Evolutionary conservation across 2,113 vertebrate genomes (phyloP).

Genomic region (Picathartes gymnocephalus): DNA sequence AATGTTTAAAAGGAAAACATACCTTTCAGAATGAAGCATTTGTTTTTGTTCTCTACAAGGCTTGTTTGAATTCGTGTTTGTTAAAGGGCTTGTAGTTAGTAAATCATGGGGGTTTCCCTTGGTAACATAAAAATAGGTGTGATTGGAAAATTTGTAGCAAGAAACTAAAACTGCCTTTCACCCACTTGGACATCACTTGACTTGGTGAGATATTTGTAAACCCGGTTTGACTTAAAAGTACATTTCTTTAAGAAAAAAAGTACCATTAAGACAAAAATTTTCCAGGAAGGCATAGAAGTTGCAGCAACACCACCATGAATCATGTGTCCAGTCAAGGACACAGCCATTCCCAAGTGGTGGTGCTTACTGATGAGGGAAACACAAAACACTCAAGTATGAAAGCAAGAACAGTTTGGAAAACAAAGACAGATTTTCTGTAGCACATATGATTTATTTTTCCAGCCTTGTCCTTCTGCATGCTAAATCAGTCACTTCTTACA

Average conservation of each 20-base stretch:
- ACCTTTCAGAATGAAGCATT: constrained; percentile 41
- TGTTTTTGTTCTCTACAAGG: constrained; percentile 50
- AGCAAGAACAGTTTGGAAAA: not conserved
- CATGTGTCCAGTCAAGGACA: not conserved
- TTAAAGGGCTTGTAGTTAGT: constrained; percentile 44
- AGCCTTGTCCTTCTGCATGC: not conserved
- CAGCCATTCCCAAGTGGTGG: not conserved
- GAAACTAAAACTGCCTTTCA: constrained; percentile 45
- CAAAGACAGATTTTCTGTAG: not conserved
- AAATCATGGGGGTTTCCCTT: constrained; percentile 31
- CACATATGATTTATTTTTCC: not conserved
- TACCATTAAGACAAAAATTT: constrained; percentile 20
- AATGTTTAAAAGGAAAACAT: constrained; percentile 51
- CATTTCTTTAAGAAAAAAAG: constrained; percentile 2
- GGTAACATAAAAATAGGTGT: constrained; percentile 45
- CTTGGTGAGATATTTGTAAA: constrained; percentile 32
- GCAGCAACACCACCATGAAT: not conserved
- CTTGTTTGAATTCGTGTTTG: constrained; percentile 38
- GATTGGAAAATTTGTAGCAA: constrained; percentile 24
- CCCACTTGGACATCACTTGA: constrained; percentile 10
- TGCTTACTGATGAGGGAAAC: not conserved
- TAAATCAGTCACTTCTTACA: not conserved
- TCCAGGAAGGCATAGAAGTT: constrained; percentile 3
- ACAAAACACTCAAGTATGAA: not conserved
- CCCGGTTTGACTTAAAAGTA: constrained; percentile 25